phyloP scores from a whole-genome alignment of 2,888 invertebrate species.

The Leucophora obtusa region DNA sequence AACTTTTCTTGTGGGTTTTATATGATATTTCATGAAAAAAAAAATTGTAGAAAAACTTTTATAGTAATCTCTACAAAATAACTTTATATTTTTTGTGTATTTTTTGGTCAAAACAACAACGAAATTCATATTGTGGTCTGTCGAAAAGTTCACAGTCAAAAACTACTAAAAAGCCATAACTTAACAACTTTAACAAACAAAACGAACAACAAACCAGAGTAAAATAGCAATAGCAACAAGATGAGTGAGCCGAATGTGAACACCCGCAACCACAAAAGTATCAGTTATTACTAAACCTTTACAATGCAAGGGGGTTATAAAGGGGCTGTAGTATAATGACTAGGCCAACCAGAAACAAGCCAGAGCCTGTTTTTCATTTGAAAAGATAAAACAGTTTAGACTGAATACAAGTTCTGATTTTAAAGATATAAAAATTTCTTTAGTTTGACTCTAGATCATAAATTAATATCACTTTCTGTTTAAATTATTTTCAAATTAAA shows the following conservation, averaged over 20 bases:
- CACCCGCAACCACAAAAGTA: constrained; percentile 15
- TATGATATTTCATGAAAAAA: background rate
- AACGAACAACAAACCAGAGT: constrained; percentile 21
- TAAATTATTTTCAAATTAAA: too few relatives aligned
- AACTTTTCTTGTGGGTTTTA: background rate
- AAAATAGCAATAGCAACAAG: constrained; percentile 8
- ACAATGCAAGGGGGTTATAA: background rate
- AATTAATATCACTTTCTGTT: too few relatives aligned
- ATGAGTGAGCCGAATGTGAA: background rate
- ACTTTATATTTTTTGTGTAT: constrained; percentile 11
- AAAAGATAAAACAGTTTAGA: too few relatives aligned
- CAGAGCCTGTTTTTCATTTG: too few relatives aligned
- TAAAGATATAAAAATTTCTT: too few relatives aligned
- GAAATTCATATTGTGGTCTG: constrained; percentile 44
- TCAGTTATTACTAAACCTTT: background rate
- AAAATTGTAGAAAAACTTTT: background rate
- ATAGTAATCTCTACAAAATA: background rate
- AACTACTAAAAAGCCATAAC: constrained; percentile 48
- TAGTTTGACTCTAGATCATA: too few relatives aligned
- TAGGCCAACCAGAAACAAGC: too few relatives aligned
- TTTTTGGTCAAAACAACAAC: constrained; percentile 43
- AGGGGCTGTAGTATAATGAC: too few relatives aligned
- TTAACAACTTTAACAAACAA: constrained; percentile 39
- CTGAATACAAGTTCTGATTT: too few relatives aligned
- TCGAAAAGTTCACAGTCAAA: constrained; percentile 41